Evolutionary conservation across 2,113 vertebrate genomes (phyloP).

Genomic region (Geococcyx californianus): DNA sequence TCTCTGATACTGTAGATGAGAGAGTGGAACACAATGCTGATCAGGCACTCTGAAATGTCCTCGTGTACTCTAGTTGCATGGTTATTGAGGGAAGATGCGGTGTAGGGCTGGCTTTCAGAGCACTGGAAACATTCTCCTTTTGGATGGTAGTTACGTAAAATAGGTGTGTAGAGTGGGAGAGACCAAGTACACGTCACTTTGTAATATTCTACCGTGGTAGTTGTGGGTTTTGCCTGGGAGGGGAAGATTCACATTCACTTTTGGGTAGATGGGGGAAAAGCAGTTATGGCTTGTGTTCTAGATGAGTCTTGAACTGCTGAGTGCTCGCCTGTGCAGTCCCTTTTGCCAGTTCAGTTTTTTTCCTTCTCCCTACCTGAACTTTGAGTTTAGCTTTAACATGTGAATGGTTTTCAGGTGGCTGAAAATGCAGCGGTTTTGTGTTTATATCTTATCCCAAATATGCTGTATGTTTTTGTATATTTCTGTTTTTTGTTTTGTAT

Average conservation of each 20-base stretch:
- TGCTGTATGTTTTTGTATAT: neutral
- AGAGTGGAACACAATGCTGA: neutral
- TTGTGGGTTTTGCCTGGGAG: neutral
- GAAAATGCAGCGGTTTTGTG: neutral
- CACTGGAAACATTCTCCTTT: neutral
- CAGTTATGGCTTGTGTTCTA: neutral
- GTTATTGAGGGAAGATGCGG: neutral
- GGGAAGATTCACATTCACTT: neutral
- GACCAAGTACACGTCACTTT: neutral
- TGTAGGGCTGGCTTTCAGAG: neutral
- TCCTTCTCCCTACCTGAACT: neutral
- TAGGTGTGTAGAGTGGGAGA: neutral
- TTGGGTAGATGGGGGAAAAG: neutral
- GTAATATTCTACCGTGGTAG: rapidly evolving
- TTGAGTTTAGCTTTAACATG: neutral
- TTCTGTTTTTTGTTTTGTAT: neutral
- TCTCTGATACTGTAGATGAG: neutral
- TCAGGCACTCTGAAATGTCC: neutral
- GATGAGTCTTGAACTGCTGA: neutral
- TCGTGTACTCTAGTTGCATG: neutral
- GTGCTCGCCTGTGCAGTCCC: neutral
- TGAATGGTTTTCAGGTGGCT: neutral
- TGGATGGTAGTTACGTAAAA: rapidly evolving
- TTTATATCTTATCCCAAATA: neutral
- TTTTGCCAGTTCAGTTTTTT: neutral